Evolutionary conservation across 1,140 invertebrate species (phyloP).

Genomic region (Dendroctonus valens): DNA sequence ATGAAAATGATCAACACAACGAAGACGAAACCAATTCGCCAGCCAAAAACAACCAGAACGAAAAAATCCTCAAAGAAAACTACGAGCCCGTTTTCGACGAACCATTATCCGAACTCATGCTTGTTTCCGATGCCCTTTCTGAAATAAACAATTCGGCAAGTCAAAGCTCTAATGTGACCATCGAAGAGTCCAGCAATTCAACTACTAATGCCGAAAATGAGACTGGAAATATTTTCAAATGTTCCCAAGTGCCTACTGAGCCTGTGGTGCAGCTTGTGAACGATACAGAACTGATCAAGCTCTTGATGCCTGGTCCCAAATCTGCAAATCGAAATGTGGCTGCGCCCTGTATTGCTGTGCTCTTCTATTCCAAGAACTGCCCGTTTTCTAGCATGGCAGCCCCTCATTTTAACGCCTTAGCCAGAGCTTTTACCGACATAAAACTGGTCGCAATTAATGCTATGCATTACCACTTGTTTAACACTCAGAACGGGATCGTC

Average conservation of each 20-base stretch:
- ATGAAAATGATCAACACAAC: too few species aligned
- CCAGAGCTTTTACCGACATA: constrained; percentile 78
- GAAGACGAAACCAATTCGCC: too few species aligned
- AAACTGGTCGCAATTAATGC: constrained; percentile 90
- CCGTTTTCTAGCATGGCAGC: constrained; percentile 87
- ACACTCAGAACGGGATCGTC: constrained; percentile 91
- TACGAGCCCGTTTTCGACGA: too few species aligned
- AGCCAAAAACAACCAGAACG: too few species aligned
- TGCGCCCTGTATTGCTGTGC: constrained; percentile 74
- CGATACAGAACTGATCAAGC: constrained; percentile 49
- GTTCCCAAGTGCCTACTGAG: constrained; percentile 34
- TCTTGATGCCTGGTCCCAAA: constrained; percentile 52
- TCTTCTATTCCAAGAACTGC: constrained; percentile 90
- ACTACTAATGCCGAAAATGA: constrained; percentile 14
- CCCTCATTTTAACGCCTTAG: constrained; percentile 86
- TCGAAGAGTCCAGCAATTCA: constrained; percentile 24
- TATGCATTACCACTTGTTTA: constrained; percentile 79
- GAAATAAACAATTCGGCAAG: background rate
- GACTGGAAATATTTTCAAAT: constrained; percentile 43
- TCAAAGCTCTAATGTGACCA: constrained; percentile 18
- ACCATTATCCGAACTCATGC: too few species aligned
- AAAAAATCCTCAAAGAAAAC: too few species aligned
- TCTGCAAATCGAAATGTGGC: constrained; percentile 54
- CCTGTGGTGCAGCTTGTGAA: constrained; percentile 46
- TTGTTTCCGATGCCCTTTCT: too few species aligned